These are phyloP conservation scores for Macropodus opercularis DNA, from an alignment of 2,797 vertebrate genomes.

Conservation along the genomic window DNA sequence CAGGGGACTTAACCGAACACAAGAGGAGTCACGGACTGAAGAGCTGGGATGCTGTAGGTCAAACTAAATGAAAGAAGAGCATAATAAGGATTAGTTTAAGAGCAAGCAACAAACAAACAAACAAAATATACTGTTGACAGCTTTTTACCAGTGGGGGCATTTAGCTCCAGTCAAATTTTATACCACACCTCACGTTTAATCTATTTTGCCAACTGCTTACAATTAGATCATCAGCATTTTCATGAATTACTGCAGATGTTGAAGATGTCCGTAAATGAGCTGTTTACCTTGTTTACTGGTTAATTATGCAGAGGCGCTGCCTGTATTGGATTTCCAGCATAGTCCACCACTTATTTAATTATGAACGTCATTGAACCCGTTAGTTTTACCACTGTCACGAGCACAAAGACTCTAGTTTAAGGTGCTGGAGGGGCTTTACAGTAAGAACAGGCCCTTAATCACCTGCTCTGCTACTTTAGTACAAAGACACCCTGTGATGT, in stretches of 20 bases:
- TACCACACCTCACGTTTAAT: not conserved
- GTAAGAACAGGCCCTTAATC: conserved; percentile 46
- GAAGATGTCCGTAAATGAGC: not conserved
- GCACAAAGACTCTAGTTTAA: conserved; percentile 5
- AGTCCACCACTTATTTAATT: conserved; percentile 5
- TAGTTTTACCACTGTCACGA: conserved; percentile 14
- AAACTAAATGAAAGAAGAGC: not conserved
- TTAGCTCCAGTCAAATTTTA: not conserved
- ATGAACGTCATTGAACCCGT: not conserved
- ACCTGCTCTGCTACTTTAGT: conserved; percentile 27
- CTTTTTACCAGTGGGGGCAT: not conserved
- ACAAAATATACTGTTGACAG: not conserved
- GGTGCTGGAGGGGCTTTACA: conserved; percentile 11
- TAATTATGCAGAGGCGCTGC: conserved; percentile 17
- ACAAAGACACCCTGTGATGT: conserved; percentile 42
- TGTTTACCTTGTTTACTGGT: conserved; percentile 13
- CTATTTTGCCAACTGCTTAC: not conserved
- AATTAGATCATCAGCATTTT: not conserved
- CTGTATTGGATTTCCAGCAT: conserved; percentile 19
- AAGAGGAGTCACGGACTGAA: not conserved
- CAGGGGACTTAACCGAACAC: too few relatives aligned
- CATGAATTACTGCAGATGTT: not conserved
- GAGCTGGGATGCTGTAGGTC: not conserved
- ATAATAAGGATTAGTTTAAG: not conserved
- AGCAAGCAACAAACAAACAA: not conserved